Base-by-base conservation (phyloP, 2,113 vertebrate species). In the Pogona vitticeps region DNA sequence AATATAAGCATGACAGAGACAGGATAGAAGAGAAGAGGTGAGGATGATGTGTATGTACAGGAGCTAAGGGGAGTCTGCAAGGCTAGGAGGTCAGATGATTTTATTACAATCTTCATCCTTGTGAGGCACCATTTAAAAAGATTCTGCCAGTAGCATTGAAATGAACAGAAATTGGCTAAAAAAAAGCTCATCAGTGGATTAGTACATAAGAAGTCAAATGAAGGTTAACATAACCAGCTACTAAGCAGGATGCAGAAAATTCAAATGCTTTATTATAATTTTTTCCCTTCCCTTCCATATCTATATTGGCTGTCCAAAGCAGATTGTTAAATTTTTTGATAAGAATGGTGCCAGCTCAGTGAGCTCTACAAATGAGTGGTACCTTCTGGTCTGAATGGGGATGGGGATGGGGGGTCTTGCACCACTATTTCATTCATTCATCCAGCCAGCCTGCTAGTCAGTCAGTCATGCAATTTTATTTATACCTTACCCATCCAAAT, bases 101-200 rank as follows among this genome's bases (percentile, higher is more conserved):
- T 92, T 90, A 89, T 91, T 90, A 90, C 91, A 90, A 94, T 86
- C 78, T 42, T 20, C 84, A 20, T 38, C 89, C 92, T 93, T 90
- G 91, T 90, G 91, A 93, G 92, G 90, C 76, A 90, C 70, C 73
- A 85, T 90, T 93, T 94, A 86, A 88, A 94, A 94, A 84, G 88
- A 83, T 91, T 76, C 18, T 61, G 40, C 20, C 6, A 65, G 20
- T 65, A 67, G 12, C 33, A 21, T 67, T 90, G 91, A 92, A 91
- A 92, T 78, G 58, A 65, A 89, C 84, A 72, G 76, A 90, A 75
- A 84, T 83, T 88, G 73, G 71, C 86, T 85, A 78, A 89, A 87
- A 71, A 91, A 88, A 83, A 90, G 72, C 70, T 88, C 87, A 88
- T 88, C 82, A 80, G 76, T 88, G 80, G 86, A 85, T 94, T 92